These are phyloP conservation scores for Protophormia terraenovae DNA, from an alignment of 2,888 invertebrate species.

Conservation along the genomic window DNA sequence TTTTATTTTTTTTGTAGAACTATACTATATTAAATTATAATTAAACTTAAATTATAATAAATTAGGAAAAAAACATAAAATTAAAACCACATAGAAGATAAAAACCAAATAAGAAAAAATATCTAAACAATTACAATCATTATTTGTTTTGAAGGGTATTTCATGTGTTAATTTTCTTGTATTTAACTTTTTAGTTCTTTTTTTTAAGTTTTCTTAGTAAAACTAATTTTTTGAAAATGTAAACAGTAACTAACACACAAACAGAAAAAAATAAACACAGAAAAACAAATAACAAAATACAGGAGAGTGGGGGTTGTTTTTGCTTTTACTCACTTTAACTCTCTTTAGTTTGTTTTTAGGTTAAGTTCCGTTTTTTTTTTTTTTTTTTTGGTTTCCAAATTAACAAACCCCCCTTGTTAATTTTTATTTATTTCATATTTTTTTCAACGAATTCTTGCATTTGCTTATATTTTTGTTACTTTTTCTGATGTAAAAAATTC, in stretches of 20 bases:
- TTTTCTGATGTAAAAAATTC: constrained; percentile 50
- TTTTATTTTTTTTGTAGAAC: too few species aligned
- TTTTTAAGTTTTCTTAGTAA: constrained; percentile 10
- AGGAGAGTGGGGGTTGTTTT: constrained; percentile 55
- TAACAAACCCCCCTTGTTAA: too few species aligned
- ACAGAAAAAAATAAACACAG: background rate
- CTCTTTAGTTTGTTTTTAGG: constrained; percentile 60
- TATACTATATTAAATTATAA: background rate
- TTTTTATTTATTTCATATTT: constrained; percentile 32
- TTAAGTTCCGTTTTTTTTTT: constrained; percentile 63
- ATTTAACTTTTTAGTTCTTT: background rate
- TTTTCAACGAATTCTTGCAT: constrained; percentile 32
- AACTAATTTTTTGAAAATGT: constrained; percentile 31
- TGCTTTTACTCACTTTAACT: constrained; percentile 54
- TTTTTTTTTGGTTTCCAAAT: constrained; percentile 43
- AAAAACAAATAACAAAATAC: constrained; percentile 9
- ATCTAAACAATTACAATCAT: background rate
- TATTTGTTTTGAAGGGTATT: background rate
- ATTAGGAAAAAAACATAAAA: background rate
- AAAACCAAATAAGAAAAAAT: background rate
- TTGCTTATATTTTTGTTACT: constrained; percentile 36
- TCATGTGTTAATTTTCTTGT: background rate
- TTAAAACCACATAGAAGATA: background rate
- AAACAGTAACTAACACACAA: constrained; percentile 32
- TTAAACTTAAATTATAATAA: background rate